phyloP scores from a whole-genome alignment of 2,888 invertebrate genomes.

The Priocnemis perturbator region DNA sequence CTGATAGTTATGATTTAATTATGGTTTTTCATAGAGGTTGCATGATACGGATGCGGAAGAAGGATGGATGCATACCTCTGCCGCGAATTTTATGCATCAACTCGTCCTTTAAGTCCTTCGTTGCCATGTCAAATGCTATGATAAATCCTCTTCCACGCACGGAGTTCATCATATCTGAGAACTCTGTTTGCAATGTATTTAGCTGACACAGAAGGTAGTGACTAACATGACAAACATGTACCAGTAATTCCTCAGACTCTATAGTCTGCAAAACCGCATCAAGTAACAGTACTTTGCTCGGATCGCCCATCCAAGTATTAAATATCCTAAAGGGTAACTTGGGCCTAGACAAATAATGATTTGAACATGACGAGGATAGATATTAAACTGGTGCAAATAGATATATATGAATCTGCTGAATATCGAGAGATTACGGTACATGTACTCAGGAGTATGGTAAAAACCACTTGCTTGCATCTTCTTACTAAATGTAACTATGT shows the following conservation, averaged over 20 bases:
- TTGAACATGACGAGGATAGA: no score
- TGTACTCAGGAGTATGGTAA: constrained; percentile 79
- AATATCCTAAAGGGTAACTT: constrained; percentile 32
- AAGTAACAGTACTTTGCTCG: constrained; percentile 29
- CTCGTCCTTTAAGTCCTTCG: constrained; percentile 28
- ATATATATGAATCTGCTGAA: not conserved
- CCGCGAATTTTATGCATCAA: constrained; percentile 19
- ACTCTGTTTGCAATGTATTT: constrained; percentile 34
- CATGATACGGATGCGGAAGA: not conserved
- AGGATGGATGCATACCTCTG: constrained; percentile 23
- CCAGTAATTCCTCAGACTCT: constrained; percentile 34
- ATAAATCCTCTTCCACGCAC: constrained; percentile 41
- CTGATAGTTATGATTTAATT: constrained; percentile 9
- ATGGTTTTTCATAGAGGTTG: not conserved
- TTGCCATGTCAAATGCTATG: constrained; percentile 32
- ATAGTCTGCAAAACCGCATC: constrained; percentile 38
- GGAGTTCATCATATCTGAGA: constrained; percentile 30
- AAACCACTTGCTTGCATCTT: constrained; percentile 98
- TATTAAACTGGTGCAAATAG: no score
- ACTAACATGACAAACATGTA: constrained; percentile 34
- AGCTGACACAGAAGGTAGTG: constrained; percentile 38
- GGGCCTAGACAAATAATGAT: constrained; percentile 13
- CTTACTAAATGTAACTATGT: constrained; percentile 97
- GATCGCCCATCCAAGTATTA: constrained; percentile 38
- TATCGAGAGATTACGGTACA: constrained; percentile 18